Base-by-base conservation (phyloP, 1,140 invertebrate genomes). In the Dufourea novaeangliae region DNA sequence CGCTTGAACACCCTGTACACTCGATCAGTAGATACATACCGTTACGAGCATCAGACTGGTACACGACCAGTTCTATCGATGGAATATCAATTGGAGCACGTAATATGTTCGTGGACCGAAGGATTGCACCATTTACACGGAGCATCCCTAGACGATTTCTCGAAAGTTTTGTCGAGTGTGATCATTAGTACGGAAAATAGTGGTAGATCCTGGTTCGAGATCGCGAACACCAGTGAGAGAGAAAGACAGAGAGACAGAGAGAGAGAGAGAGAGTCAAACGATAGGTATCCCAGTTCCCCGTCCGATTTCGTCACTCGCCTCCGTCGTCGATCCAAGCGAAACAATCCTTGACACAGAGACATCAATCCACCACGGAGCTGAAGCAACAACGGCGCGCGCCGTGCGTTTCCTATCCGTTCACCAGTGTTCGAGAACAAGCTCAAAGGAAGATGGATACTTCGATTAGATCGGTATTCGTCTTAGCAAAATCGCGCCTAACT, bases 271-370 rank as follows among this genome's bases (percentile, higher is more conserved):
- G 34, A 8, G 8, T 37, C 46, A 20, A 17, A 20, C 20, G 34
- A 37, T 37, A 3, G 20, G n/a, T n/a, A n/a, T n/a, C n/a, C 6
- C 6, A n/a, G 5, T 6, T 7, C 20, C 20, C 46, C 46, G 4
- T n/a, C 46, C 46, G 46, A 50, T 50, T 50, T 50, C 46, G 7
- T 50, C 46, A 50, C 20, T 17, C 20, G 0, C 8, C 3, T n/a
- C 46, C 46, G 46, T 6, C 14, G n/a, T 8, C 46, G 46, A 50
- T 50, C 46, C 46, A 50, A 50, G 46, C 46, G 46, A 50, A 50
- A 50, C 46, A 50, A 50, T 50, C 20, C 46, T 50, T 50, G 46
- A 50, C 46, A 50, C 46, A 50, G 46, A 50, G 46, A 50, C 20
- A 50, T 50, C 46, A n/a, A 50, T 50, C 46, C n/a, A 17, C 20